Conservation (phyloP, 2,888 invertebrate genomes). For the Drosophila lacicola region DNA sequence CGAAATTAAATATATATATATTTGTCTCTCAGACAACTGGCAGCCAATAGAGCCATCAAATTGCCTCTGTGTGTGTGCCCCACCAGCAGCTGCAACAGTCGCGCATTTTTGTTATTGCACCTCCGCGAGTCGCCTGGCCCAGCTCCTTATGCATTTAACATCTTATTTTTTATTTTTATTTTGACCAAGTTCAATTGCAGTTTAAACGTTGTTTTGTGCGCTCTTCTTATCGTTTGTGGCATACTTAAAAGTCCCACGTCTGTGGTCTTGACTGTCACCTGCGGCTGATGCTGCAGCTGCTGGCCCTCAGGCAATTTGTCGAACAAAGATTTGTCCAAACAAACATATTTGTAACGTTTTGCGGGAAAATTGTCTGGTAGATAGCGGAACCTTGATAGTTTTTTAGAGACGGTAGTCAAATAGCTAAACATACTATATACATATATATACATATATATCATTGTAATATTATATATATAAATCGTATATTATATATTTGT, state of each 20-base stretch:
- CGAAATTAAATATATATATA: conserved; percentile 30
- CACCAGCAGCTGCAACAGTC: conserved; percentile 18
- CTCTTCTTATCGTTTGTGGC: conserved; percentile 15
- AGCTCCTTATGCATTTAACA: conserved; percentile 11
- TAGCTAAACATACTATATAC: background rate
- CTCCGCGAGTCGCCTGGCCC: conserved; percentile 5
- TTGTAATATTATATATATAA: too few species aligned
- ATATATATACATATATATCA: too few species aligned
- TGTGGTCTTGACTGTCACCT: background rate
- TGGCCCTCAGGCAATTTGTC: conserved; percentile 3
- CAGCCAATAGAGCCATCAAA: conserved; percentile 44
- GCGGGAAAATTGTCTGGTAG: background rate
- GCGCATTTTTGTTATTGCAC: conserved; percentile 11
- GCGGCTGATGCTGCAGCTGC: background rate
- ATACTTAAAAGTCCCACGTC: conserved; percentile 6
- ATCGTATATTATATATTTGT: too few species aligned
- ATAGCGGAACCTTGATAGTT: too few species aligned
- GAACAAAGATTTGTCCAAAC: conserved; percentile 5
- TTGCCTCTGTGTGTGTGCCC: conserved; percentile 20
- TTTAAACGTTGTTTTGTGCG: conserved; percentile 35
- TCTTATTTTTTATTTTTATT: background rate
- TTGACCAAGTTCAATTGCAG: conserved; percentile 44
- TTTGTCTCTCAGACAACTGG: conserved; percentile 13
- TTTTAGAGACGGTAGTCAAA: background rate
- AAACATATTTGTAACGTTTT: conserved; percentile 2